Evolutionary conservation across 2,113 vertebrate genomes (phyloP), one percentile per base, ranked within the genome.

Genomic region (Collichthys lucidus): DNA sequence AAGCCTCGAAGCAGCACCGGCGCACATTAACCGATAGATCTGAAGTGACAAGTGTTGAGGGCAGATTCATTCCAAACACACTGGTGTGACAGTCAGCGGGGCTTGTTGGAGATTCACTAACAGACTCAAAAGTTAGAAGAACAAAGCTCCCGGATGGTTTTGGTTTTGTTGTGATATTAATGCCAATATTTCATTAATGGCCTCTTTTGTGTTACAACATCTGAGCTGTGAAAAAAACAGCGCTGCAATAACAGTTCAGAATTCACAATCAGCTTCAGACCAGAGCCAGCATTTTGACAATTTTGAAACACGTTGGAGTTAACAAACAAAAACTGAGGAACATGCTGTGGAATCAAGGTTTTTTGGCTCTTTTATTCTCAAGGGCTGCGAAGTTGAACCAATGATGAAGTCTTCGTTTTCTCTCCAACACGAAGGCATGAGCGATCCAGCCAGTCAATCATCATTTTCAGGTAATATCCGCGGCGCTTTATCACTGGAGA

Each of bases 31-130:
- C 71, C 73, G 4, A 89, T 65, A 72, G 86, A 93, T 90, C 71
- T 61, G 56, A 89, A 86, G 86, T 91, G 92, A 93, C 91, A 91
- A 88, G 84, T 89, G 88, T 88, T 86, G 78, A 78, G 74, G 83
- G 87, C 84, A 82, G 80, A 92, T 89, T 88, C 74, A 64, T 71
- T 19, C 71, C 75, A 79, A 77, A 72, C 75, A 44, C 52, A 6
- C 29, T 65, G 11, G 47, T 60, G 65, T 72, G 86, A 84, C 87
- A 87, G 81, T 80, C 49, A 44, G 55, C 11, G 4, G 31, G 35
- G 74, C 55, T 61, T 20, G 63, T 70, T 68, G 88, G 60, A 83
- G 75, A 80, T 74, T 81, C 20, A 78, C 69, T n/a, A 74, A 86
- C 47, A 71, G 49, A 69, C 64, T 72, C 17, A 0, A n/a, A 80